These are phyloP conservation scores for Ondatra zibethicus DNA, from an alignment of 2,113 vertebrate genomes.

Conservation along the genomic window DNA sequence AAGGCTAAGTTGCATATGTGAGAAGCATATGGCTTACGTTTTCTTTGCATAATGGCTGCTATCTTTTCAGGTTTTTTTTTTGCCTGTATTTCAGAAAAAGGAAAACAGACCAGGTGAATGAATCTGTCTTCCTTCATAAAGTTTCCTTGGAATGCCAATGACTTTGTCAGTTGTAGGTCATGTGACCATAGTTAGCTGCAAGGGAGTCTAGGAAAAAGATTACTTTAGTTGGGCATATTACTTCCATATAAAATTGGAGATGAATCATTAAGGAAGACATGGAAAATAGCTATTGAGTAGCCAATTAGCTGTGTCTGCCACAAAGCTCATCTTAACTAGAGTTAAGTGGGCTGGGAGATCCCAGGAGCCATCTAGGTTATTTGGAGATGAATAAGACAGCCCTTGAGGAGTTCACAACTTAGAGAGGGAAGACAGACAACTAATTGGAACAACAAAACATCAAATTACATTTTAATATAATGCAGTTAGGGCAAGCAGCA, in stretches of 20 bases:
- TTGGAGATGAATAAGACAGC: slow-evolving; percentile 70
- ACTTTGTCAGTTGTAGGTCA: background rate
- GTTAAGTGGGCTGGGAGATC: slow-evolving; percentile 73
- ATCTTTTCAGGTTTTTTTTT: background rate
- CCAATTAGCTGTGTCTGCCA: slow-evolving; percentile 60
- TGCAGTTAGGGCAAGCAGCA: background rate
- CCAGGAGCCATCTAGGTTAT: slow-evolving; percentile 67
- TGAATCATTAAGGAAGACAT: slow-evolving; percentile 54
- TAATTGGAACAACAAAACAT: slow-evolving; percentile 58
- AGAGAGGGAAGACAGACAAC: slow-evolving; percentile 53
- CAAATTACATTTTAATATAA: slow-evolving; percentile 62
- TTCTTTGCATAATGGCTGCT: background rate
- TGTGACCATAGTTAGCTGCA: slow-evolving; percentile 32
- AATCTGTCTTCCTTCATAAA: slow-evolving; percentile 24
- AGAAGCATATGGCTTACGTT: background rate
- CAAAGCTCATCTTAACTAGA: slow-evolving; percentile 67
- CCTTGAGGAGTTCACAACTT: slow-evolving; percentile 60
- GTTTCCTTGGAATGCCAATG: background rate
- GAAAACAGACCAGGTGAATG: background rate
- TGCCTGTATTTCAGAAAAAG: background rate
- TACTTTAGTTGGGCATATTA: background rate
- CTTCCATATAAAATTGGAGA: background rate
- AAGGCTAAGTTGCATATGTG: background rate
- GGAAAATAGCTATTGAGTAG: slow-evolving; percentile 50
- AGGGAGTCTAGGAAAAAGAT: slow-evolving; percentile 49